These are phyloP conservation scores for Druceiella hillmani DNA, from an alignment of 2,888 invertebrate species.

Conservation along the genomic window DNA sequence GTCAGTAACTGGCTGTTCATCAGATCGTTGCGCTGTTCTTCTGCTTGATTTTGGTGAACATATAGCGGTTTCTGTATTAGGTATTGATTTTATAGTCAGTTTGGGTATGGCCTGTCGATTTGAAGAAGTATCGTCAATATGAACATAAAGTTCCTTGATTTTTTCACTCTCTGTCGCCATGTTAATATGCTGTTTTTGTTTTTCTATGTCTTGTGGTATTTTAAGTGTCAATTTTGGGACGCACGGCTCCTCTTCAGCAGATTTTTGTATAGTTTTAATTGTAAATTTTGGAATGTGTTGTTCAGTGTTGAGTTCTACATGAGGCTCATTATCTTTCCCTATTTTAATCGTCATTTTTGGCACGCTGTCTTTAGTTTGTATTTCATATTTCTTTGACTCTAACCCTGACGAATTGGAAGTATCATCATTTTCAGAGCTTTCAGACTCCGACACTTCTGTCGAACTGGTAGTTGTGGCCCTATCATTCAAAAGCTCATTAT, in stretches of 20 bases:
- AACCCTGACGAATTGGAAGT: constrained; percentile 45
- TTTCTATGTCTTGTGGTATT: constrained; percentile 38
- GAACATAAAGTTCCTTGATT: constrained; percentile 7
- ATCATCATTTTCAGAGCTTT: constrained; percentile 52
- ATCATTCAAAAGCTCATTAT: too few species aligned
- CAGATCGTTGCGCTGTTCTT: constrained; percentile 7
- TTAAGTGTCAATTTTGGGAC: constrained; percentile 39
- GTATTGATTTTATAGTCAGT: constrained; percentile 41
- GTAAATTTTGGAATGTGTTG: constrained; percentile 43
- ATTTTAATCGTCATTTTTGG: constrained; percentile 48
- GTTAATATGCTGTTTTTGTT: constrained; percentile 25
- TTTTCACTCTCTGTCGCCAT: constrained; percentile 2
- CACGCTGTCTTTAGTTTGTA: constrained; percentile 31
- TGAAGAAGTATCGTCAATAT: constrained; percentile 1
- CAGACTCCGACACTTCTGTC: constrained; percentile 50
- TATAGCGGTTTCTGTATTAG: constrained; percentile 37
- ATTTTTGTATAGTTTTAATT: constrained; percentile 39
- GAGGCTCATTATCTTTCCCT: constrained; percentile 42
- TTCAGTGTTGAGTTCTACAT: constrained; percentile 44
- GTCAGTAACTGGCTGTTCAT: constrained; percentile 20
- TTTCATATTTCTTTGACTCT: constrained; percentile 37
- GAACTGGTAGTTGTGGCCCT: constrained; percentile 46
- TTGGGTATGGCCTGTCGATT: too few species aligned
- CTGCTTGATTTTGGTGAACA: constrained; percentile 23
- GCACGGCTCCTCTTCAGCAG: constrained; percentile 32